Conservation (phyloP, 2,888 invertebrate genomes). For the Lochmaea capreae region DNA sequence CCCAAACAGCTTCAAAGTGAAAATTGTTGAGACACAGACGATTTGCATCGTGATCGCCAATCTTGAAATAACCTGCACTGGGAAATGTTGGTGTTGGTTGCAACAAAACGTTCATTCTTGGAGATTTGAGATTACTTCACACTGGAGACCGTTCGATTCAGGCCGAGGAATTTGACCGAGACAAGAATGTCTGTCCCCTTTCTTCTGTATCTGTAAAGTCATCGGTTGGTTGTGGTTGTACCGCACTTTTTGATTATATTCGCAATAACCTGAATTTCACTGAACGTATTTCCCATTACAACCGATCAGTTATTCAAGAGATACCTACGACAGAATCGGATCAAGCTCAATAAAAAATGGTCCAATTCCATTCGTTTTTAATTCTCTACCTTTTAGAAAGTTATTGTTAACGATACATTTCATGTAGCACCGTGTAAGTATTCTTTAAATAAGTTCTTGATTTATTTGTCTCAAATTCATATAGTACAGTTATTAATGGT, state of each 20-base stretch:
- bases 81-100: slow-evolving; percentile 11
- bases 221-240: slow-evolving; percentile 24
- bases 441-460: not conserved
- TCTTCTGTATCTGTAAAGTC: slow-evolving; percentile 26
- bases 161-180: slow-evolving; percentile 33
- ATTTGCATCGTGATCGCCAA: not conserved
- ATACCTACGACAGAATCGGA: slow-evolving; percentile 8
- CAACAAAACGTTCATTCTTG: slow-evolving; percentile 12
- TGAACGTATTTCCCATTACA: slow-evolving; percentile 24
- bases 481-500: slow-evolving; percentile 10
- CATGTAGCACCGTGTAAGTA: not conserved
- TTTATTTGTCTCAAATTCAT: not conserved
- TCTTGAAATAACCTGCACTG: slow-evolving; percentile 16
- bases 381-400: not conserved
- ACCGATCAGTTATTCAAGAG: slow-evolving; percentile 15
- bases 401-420: not conserved
- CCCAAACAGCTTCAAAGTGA: slow-evolving; percentile 3
- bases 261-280: slow-evolving; percentile 32
- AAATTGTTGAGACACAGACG: slow-evolving; percentile 7
- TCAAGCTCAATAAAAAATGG: not conserved
- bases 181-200: slow-evolving; percentile 34
- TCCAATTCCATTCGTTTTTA: not conserved
- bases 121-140: slow-evolving; percentile 22
- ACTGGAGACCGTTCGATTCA: slow-evolving; percentile 31
- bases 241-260: slow-evolving; percentile 30